A percentile compares a stretch with the other conserved stretches of the same genome.
Evolutionary conservation across 2,797 vertebrate species (phyloP).

Genomic region (Sebastes taczanowskii): DNA sequence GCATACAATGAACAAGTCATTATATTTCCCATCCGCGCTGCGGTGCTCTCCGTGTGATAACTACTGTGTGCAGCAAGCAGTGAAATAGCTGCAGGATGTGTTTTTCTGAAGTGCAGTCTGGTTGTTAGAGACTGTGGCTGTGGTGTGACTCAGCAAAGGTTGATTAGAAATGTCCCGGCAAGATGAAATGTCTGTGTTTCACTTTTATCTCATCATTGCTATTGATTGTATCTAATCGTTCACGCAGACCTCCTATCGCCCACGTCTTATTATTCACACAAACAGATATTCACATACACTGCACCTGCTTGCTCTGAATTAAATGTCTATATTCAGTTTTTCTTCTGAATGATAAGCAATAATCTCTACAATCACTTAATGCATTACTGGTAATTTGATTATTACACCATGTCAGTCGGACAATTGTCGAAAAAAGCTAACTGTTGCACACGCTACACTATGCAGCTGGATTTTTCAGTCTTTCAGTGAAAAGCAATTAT

Average conservation of each 20-base stretch:
- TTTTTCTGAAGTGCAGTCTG: neutral
- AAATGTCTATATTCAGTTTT: neutral
- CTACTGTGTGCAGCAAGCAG: neutral
- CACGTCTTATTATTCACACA: neutral
- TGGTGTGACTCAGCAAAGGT: slow-evolving; percentile 21
- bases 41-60: neutral
- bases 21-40: neutral
- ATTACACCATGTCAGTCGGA: neutral
- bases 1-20: neutral
- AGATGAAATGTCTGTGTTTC: slow-evolving; percentile 18
- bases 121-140: slow-evolving; percentile 1
- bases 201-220: neutral
- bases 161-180: slow-evolving; percentile 30
- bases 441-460: neutral
- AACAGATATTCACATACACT: neutral
- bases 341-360: neutral
- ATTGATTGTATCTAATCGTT: neutral
- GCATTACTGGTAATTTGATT: neutral
- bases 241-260: neutral
- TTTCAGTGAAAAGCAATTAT: neutral
- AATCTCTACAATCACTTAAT: neutral
- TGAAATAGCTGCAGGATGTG: slow-evolving; percentile 6
- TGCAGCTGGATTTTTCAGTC: neutral
- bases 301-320: neutral
- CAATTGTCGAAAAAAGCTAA: neutral